Evolutionary conservation across 1,140 invertebrate genomes (phyloP).

Genomic region (Bombus ignitus): DNA sequence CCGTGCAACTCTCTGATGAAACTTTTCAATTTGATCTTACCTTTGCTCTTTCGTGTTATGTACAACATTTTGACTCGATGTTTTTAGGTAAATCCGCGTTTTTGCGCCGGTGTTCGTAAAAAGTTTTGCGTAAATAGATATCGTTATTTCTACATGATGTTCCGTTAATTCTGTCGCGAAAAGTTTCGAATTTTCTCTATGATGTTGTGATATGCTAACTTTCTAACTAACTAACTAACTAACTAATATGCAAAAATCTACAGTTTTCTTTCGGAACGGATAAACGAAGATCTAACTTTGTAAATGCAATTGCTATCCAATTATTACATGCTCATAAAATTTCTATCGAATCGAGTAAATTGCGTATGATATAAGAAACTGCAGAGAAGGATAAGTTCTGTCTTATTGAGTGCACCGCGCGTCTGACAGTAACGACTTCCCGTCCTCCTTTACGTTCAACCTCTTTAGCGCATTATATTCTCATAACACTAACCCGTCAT

Average conservation of each 20-base stretch:
- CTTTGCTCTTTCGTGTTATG: not conserved
- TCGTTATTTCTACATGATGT: not conserved
- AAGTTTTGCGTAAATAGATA: not conserved
- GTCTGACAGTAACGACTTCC: not conserved
- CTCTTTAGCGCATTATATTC: too few relatives aligned
- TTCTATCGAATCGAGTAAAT: not conserved
- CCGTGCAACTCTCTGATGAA: not conserved
- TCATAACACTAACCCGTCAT: not conserved
- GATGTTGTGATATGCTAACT: not conserved
- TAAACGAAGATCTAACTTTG: not conserved
- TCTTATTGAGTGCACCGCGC: not conserved
- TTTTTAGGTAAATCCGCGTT: not conserved
- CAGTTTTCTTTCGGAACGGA: not conserved
- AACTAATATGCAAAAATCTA: not conserved
- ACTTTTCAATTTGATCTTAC: slow-evolving; percentile 51
- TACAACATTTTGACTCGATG: not conserved
- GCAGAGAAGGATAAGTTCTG: not conserved
- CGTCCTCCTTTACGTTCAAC: not conserved
- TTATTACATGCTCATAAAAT: not conserved
- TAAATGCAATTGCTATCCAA: not conserved
- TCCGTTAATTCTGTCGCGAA: not conserved
- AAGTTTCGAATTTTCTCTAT: not conserved
- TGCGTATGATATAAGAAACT: not conserved
- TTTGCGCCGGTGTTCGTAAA: not conserved
- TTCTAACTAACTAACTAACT: too few relatives aligned